A percentile compares a stretch with the other conserved stretches of the same genome.
Conservation (phyloP, 2,888 invertebrate genomes). For the Hydriomena furcata region DNA sequence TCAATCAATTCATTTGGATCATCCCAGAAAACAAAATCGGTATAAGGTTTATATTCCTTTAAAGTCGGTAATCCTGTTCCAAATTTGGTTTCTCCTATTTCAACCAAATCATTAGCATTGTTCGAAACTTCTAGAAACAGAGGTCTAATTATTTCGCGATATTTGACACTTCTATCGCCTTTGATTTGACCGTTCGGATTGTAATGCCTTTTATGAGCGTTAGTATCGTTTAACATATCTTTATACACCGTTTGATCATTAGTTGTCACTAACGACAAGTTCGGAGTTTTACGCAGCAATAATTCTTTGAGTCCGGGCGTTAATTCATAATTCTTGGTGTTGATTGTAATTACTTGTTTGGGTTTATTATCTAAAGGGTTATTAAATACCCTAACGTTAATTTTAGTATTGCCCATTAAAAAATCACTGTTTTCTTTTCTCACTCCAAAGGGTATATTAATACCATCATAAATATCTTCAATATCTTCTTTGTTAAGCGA, state of each 20-base stretch:
- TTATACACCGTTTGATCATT: neutral
- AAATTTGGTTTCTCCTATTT: neutral
- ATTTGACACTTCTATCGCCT: neutral
- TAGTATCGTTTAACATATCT: neutral
- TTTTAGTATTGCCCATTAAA: neutral
- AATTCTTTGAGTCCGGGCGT: neutral
- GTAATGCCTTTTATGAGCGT: neutral
- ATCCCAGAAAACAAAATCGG: slow-evolving; percentile 1
- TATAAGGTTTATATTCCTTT: neutral
- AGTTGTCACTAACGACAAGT: neutral
- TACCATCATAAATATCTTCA: neutral
- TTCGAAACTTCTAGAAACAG: neutral
- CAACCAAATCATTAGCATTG: neutral
- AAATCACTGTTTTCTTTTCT: neutral
- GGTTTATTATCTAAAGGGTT: neutral
- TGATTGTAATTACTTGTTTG: neutral
- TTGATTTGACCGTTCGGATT: neutral
- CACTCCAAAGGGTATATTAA: neutral
- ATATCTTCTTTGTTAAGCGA: neutral
- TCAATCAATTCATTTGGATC: slow-evolving; percentile 5
- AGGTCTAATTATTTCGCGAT: neutral
- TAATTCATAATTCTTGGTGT: neutral
- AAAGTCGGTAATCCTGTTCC: neutral
- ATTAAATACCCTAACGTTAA: neutral
- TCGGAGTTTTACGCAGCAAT: neutral